Evolutionary conservation across 2,797 vertebrate species (phyloP), one percentile per base, ranked within the genome.

Genomic region (Neostethus bicornis): DNA sequence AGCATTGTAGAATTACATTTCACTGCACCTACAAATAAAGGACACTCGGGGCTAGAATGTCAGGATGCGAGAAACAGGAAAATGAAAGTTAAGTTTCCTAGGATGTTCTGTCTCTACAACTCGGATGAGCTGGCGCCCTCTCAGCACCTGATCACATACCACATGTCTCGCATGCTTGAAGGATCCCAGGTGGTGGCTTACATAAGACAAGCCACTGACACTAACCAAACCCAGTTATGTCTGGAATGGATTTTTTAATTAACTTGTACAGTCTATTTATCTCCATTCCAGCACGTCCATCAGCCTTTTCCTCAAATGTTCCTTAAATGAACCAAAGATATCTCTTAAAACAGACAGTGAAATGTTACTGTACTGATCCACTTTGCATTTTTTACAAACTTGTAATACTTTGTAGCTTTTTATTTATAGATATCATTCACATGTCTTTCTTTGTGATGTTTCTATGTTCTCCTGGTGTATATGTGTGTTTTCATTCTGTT

Each of bases 171-270:
- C 75, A 85, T 85, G 84, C 87, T 83, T 81, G 64, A 73, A 35
- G 66, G 70, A 71, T 46, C 52, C 75, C 89, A 92, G 88, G 87
- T 90, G 87, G 81, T 79, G 4, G 9, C 75, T 90, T 87, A 85
- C 77, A 81, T 86, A 88, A 85, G 51, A 70, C 46, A 5, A 68
- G 54, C 45, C 73, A 51, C 60, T 56, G 64, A 84, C 69, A 62
- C 57, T 64, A 70, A 65, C 51, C 81, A 75, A 75, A 65, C 54
- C 61, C 67, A 86, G 83, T 74, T 85, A 87, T 89, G 88, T 77
- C 65, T 60, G 85, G 86, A 91, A 90, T 89, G 75, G 54, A 57
- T 57, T 67, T 75, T 89, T 90, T 90, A 88, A 90, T 90, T 83
- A 85, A 84, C 61, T 69, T 26, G 8, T 55, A 29, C 47, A 51